A percentile compares a stretch with the other conserved stretches of the same genome.
phyloP scores from a whole-genome alignment of 1,140 invertebrate species.

The Zaprionus lachaisei region DNA sequence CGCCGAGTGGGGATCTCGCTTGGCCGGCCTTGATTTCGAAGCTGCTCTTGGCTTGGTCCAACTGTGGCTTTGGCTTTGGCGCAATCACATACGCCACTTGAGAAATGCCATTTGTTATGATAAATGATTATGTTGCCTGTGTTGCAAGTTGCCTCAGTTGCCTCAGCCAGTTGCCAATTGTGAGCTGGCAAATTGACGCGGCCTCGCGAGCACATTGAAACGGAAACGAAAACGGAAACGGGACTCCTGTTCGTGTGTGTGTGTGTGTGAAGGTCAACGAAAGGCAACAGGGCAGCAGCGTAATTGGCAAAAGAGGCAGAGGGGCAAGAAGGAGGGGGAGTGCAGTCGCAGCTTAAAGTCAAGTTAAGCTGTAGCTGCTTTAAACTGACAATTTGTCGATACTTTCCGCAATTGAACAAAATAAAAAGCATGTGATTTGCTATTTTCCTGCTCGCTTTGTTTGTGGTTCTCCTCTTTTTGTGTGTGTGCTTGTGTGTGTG shows the following conservation, averaged over 20 bases:
- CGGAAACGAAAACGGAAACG: slow-evolving; percentile 19
- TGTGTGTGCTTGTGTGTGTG: neutral
- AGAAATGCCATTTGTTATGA: slow-evolving; percentile 77
- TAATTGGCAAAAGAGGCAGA: slow-evolving; percentile 36
- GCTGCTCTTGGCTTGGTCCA: neutral
- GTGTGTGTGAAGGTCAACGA: slow-evolving; percentile 64
- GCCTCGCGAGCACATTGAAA: slow-evolving; percentile 8
- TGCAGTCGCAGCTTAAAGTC: slow-evolving; percentile 38
- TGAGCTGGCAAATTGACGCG: slow-evolving; percentile 47
- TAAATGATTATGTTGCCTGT: slow-evolving; percentile 73
- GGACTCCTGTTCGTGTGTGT: neutral
- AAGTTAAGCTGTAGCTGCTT: slow-evolving; percentile 15
- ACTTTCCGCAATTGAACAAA: slow-evolving; percentile 49
- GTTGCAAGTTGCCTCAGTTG: slow-evolving; percentile 32
- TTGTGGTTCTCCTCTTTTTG: slow-evolving; percentile 36
- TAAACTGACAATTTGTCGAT: slow-evolving; percentile 45
- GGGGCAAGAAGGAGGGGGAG: neutral
- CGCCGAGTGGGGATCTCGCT: slow-evolving; percentile 20
- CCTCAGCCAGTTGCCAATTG: slow-evolving; percentile 12
- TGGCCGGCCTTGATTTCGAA: slow-evolving; percentile 36
- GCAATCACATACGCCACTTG: slow-evolving; percentile 76
- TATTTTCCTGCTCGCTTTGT: slow-evolving; percentile 1
- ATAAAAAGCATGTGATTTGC: slow-evolving; percentile 27
- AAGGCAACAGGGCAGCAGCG: slow-evolving; percentile 43
- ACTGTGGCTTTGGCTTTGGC: slow-evolving; percentile 33